phyloP scores from a whole-genome alignment of 2,797 vertebrate species.

The Aphelocoma californica region DNA sequence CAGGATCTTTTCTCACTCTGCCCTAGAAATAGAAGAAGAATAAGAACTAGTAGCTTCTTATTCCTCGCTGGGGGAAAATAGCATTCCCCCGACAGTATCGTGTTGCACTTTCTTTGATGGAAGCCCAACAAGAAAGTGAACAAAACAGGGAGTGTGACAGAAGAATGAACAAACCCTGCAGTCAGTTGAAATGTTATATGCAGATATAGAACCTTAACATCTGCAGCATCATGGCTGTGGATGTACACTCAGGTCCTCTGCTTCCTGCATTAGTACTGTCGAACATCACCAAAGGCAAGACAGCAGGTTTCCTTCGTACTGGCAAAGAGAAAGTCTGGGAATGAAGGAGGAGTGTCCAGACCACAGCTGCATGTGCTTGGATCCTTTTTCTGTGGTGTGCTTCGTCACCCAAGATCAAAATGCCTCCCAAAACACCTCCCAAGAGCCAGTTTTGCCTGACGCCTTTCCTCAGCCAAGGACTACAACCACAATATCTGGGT shows the following conservation, averaged over 20 bases:
- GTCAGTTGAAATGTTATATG: not conserved
- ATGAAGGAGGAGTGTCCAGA: not conserved
- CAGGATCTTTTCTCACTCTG: not conserved
- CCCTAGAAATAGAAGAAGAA: accelerated
- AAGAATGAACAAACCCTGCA: not conserved
- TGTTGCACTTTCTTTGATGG: not conserved
- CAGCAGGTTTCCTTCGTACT: not conserved
- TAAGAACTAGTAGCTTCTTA: not conserved
- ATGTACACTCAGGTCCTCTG: not conserved
- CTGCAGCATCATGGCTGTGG: not conserved
- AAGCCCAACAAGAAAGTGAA: conserved; percentile 9
- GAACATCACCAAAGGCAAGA: not conserved
- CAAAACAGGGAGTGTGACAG: not conserved
- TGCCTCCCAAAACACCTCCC: not conserved
- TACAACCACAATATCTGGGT: not conserved
- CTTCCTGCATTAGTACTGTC: not conserved
- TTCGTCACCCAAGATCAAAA: not conserved
- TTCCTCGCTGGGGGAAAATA: not conserved
- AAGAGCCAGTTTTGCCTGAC: not conserved
- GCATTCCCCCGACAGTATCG: accelerated
- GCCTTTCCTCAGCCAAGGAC: not conserved
- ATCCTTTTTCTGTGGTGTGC: not conserved
- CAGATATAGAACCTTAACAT: not conserved
- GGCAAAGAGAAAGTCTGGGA: not conserved
- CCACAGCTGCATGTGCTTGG: not conserved